Percentiles rank a stretch among this genome's conserved stretches.
Conservation (phyloP, 2,797 vertebrate species). For the Sebastes oblongus region DNA sequence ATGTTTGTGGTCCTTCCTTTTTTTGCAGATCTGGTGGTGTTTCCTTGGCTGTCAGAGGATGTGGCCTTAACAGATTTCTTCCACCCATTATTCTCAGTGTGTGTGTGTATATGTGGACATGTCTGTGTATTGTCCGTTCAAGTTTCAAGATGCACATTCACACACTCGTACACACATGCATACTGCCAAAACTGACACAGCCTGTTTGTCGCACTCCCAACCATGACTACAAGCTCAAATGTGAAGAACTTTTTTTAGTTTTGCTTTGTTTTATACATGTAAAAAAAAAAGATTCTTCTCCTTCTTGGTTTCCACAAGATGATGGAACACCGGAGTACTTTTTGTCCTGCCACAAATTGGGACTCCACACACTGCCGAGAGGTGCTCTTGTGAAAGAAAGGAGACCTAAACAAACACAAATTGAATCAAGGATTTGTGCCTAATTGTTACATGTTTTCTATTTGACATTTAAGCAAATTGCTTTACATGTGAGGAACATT, state of each 20-base stretch:
- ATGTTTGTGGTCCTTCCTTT: slow-evolving; percentile 38
- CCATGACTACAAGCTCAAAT: slow-evolving; percentile 88
- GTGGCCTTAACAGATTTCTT: slow-evolving; percentile 88
- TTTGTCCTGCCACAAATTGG: slow-evolving; percentile 78
- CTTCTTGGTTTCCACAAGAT: slow-evolving; percentile 77
- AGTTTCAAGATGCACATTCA: slow-evolving; percentile 81
- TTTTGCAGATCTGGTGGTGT: slow-evolving; percentile 78
- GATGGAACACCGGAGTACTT: slow-evolving; percentile 78
- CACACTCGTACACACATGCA: slow-evolving; percentile 80
- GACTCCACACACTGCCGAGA: slow-evolving; percentile 83
- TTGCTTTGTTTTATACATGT: slow-evolving; percentile 73
- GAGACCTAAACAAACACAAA: slow-evolving; percentile 80
- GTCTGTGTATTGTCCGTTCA: slow-evolving; percentile 81
- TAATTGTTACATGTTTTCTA: slow-evolving; percentile 88
- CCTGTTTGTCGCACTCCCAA: slow-evolving; percentile 84
- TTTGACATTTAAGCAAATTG: slow-evolving; percentile 87
- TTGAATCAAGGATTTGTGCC: slow-evolving; percentile 87
- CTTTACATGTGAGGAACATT: slow-evolving; percentile 86
- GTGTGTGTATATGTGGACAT: slow-evolving; percentile 75
- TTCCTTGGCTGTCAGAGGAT: slow-evolving; percentile 84
- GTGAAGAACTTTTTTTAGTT: slow-evolving; percentile 83
- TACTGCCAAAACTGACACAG: slow-evolving; percentile 89
- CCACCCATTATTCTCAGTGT: slow-evolving; percentile 82
- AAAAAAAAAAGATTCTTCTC: slow-evolving; percentile 34
- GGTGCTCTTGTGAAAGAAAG: slow-evolving; percentile 74